Evolutionary conservation across 2,888 invertebrate genomes (phyloP), one percentile per base, ranked within the genome.

Genomic region (Plusia festucae): DNA sequence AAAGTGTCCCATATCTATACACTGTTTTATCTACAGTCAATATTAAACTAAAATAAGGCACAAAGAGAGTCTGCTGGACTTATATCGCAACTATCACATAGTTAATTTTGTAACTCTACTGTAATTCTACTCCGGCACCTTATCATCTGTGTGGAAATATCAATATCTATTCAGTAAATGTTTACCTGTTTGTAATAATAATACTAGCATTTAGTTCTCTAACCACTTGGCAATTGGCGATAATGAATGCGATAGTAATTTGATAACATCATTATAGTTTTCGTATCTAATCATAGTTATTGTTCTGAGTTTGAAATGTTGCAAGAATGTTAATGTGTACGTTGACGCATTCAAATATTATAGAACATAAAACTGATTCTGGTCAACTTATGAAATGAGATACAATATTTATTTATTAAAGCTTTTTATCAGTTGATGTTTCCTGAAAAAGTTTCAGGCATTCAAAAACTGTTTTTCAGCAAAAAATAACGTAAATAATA

Each of bases 1-100:
- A 84, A 67, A 54, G 56, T 76, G 74, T 81, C 73, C 68, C 77
- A 51, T 84, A 83, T 81, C 83, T 82, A 60, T 74, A 69, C 57
- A 70, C 64, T 63, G 66, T 78, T 81, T 79, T 82, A 81, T 77
- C 75, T 72, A 49, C 67, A 65, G 60, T 73, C 62, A 66, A 70
- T 34, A 67, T 67, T 65, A 51, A 66, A 73, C 59, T 58, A 65
- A 74, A 60, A 61, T 53, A 53, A 64, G 52, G 34, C 60, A 44
- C 52, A 58, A 32, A 34, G 40, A 27, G 40, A 53, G 34, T 57
- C 16, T 32, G 15, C 18, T 46, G 49, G 52, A 44, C 49, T 9
- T 22, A 32, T 40, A 53, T 34, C 16, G 20, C 54, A 40, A 44
- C 58, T 34, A 58, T 53, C 56, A 60, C 16, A 24, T 54, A 32